These are phyloP conservation scores for Cataglyphis albicans DNA, from an alignment of 2,888 invertebrate species.

Conservation along the genomic window DNA sequence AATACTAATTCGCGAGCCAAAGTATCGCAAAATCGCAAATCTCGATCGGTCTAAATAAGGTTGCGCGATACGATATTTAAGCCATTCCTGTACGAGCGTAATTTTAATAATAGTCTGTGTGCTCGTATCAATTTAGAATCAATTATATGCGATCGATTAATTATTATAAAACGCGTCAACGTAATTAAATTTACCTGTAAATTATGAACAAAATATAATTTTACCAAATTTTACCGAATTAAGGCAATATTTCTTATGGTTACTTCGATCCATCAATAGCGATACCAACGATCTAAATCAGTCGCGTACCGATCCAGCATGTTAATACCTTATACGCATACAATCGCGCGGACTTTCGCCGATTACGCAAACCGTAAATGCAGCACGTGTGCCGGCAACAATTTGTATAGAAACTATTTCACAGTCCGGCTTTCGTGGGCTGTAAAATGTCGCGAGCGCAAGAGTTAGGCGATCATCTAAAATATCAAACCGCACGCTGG, in stretches of 20 bases:
- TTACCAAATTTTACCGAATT: neutral
- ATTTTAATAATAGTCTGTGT: neutral
- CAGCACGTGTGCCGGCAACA: constrained; percentile 42
- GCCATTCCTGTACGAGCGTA: neutral
- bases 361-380: constrained; percentile 42
- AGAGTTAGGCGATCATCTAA: constrained; percentile 41
- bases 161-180: neutral
- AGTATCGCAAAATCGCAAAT: constrained; percentile 26
- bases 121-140: neutral
- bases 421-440: constrained; percentile 3
- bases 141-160: neutral
- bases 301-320: constrained; percentile 20
- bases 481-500: constrained; percentile 60
- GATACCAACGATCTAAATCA: constrained; percentile 32
- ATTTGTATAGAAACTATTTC: constrained; percentile 37
- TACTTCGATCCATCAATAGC: neutral
- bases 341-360: constrained; percentile 32
- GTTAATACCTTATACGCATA: constrained; percentile 29
- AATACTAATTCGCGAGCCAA: constrained; percentile 47
- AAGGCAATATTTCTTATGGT: constrained; percentile 13
- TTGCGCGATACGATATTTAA: neutral
- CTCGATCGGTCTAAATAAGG: constrained; percentile 16
- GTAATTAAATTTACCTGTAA: constrained; percentile 2
- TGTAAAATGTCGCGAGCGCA: constrained; percentile 36
- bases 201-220: neutral